Conservation (phyloP, 2,797 vertebrate species). For the Anolis apletophallus region DNA sequence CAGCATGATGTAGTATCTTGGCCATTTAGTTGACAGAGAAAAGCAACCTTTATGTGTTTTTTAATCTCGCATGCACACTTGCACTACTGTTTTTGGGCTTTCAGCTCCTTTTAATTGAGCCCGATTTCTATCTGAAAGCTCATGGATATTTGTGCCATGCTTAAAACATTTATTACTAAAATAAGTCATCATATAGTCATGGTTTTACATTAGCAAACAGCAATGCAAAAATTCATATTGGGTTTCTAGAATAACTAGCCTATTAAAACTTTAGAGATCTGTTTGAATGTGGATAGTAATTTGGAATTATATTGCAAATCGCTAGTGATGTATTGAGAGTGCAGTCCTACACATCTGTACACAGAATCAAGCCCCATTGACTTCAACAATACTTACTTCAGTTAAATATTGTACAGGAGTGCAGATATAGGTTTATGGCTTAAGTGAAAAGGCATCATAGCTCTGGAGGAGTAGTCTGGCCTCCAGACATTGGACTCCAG, state of each 20-base stretch:
- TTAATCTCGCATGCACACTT: background rate
- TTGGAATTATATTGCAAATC: background rate
- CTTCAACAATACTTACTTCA: background rate
- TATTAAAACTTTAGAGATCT: background rate
- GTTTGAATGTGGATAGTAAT: no score
- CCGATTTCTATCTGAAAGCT: background rate
- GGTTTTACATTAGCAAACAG: background rate
- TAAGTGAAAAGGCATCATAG: background rate
- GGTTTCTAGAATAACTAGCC: background rate
- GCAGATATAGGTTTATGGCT: background rate
- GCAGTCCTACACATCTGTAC: background rate
- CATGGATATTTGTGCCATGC: constrained; percentile 1
- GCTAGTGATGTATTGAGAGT: background rate
- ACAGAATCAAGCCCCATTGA: background rate
- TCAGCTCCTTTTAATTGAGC: background rate
- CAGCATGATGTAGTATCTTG: no score
- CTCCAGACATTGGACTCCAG: background rate
- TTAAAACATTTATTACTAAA: constrained; percentile 15
- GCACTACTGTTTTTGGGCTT: background rate
- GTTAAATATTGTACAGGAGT: background rate
- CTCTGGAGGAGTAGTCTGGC: background rate
- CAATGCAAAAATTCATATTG: background rate
- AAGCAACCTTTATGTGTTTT: background rate
- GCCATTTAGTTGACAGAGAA: background rate
- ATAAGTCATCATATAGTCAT: background rate